Evolutionary conservation across 2,113 vertebrate genomes (phyloP), one percentile per base, ranked within the genome.

Genomic region (Pangasianodon gigas): DNA sequence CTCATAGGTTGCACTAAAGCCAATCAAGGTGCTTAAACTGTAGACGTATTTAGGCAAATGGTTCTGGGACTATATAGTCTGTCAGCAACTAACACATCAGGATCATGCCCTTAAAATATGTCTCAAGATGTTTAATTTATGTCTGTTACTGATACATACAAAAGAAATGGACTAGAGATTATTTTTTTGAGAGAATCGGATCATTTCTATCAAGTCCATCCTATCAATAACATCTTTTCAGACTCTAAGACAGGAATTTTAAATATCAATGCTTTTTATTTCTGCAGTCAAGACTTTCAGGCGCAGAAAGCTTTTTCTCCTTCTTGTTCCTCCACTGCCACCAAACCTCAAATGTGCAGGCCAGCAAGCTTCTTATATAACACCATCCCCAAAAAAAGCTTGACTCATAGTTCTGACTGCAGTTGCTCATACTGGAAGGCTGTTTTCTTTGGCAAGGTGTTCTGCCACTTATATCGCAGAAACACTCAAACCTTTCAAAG

Each of bases 321-420:
- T 37, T 16, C 32, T 71, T 54, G n/a, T 26, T 82, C 77, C 65
- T 67, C 46, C 75, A 54, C 52, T 75, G 48, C 89, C 86, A 88
- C 88, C 90, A 90, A 94, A 91, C 93, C 92, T 90, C 90, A 93
- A 91, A 91, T 88, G 92, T 44, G 90, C 92, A 91, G 67, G 54
- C 32, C 46, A 91, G 90, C 89, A 89, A 89, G 90, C 91, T 87
- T 90, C 91, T 94, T 94, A 94, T 93, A 74, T 94, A 94, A 94
- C 85, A 1, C 87, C 84, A 74, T 90, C 87, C 4, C 90, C 91
- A 89, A 90, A 91, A 37, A 82, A 44, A 56, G 83, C 84, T 85
- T 37, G 85, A 93, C 90, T 89, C 88, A 89, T 86, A 84, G 89
- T 92, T 92, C 90, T 82, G 10, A 80, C 86, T 87, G 75, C 86